Base-by-base conservation (phyloP, 2,888 invertebrate genomes). In the Lasioglossum vierecki region DNA sequence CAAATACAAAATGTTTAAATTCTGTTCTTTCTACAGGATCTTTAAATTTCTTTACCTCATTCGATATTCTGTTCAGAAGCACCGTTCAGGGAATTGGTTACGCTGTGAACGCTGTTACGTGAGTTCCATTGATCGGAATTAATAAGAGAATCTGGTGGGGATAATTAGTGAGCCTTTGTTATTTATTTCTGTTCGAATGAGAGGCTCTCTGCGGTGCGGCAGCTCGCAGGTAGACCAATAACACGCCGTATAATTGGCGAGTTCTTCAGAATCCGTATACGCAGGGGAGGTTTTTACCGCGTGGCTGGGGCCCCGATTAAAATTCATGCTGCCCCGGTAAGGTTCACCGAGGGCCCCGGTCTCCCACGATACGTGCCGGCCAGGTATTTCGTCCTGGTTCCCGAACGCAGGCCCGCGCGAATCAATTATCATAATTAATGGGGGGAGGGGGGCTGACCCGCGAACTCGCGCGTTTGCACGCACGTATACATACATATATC, bases 351-450 rank as follows among this genome's bases (percentile, higher is more conserved):
- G 13, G n/a, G 35, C 6, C 30, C 49, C n/a, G 6, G 49, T 82
- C 79, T 80, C 71, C 71, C 63, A 77, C 53, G 79, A 66, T 75
- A 53, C 78, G 63, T 35, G 41, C 41, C 22, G 75, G 74, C 3
- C n/a, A 57, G 49, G 71, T 83, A 83, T 79, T 88, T 83, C 79
- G 74, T 70, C 60, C 81, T 77, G 68, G 82, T 82, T 63, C 82
- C 75, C 46, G 71, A 84, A 70, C 82, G 49, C 77, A 46, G 57
- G 71, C 11, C n/a, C 84, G 89, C 88, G 90, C 88, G 88, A 90
- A 93, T 93, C 90, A 91, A 92, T 92, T 92, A 92, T 93, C 91
- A 92, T 92, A 92, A 92, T 92, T 92, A 91, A 92, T 91, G 90
- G 30, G 22, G 57, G 35, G 35, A 30, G 35, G 35, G 35, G 57